phyloP scores from a whole-genome alignment of 2,797 vertebrate genomes.

The Sternotherus odoratus region DNA sequence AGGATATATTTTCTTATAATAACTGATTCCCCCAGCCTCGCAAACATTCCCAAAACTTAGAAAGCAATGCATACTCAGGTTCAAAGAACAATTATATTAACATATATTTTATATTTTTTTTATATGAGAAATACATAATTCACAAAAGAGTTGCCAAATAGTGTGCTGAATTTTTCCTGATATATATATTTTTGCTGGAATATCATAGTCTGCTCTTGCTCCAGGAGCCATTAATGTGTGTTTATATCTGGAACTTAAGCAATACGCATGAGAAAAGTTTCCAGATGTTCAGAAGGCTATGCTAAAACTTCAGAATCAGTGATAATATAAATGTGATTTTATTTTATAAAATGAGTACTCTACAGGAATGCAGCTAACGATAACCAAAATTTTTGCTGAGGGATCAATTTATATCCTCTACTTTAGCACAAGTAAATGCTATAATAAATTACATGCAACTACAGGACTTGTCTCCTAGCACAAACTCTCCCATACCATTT shows the following conservation, averaged over 20 bases:
- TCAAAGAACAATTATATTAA: background rate
- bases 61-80: background rate
- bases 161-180: background rate
- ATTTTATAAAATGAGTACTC: background rate
- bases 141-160: background rate
- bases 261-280: background rate
- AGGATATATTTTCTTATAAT: background rate
- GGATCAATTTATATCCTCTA: background rate
- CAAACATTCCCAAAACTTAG: background rate
- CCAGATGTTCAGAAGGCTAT: background rate
- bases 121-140: background rate
- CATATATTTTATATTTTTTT: background rate
- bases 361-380: background rate
- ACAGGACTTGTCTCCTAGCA: background rate
- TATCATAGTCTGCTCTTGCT: background rate
- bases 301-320: background rate
- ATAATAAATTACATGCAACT: background rate
- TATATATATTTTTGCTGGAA: background rate
- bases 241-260: background rate
- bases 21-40: background rate
- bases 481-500: background rate
- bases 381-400: background rate
- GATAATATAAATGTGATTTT: background rate
- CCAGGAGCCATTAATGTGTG: background rate
- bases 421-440: background rate